phyloP scores from a whole-genome alignment of 2,797 vertebrate genomes.

The Hozukius guyotensis region DNA sequence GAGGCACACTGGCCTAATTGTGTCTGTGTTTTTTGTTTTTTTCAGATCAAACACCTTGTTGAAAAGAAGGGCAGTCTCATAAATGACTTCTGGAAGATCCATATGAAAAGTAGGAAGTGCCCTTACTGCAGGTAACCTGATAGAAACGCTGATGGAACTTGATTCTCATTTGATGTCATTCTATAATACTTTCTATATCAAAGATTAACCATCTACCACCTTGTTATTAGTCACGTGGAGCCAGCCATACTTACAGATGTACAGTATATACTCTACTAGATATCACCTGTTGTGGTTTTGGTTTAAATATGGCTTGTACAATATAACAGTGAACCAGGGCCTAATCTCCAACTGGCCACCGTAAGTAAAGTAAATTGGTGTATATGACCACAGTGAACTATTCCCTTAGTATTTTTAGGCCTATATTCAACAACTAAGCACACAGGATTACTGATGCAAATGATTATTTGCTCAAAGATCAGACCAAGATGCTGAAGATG shows the following conservation, averaged over 20 bases:
- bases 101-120: conserved; percentile 89
- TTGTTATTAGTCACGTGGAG: background rate
- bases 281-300: background rate
- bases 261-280: background rate
- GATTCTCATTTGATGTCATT: background rate
- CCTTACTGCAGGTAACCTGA: conserved; percentile 89
- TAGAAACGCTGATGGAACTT: background rate
- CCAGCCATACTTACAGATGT: background rate
- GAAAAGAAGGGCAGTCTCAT: conserved; percentile 88
- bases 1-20: background rate
- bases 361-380: background rate
- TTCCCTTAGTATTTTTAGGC: background rate
- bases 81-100: conserved; percentile 87
- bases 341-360: background rate
- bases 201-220: background rate
- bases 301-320: background rate
- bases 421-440: background rate
- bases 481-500: background rate
- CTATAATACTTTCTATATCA: background rate
- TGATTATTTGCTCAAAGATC: background rate
- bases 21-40: background rate
- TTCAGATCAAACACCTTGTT: conserved; percentile 92
- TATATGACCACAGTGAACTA: background rate
- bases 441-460: background rate
- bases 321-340: background rate